Percentiles rank a stretch among this genome's conserved stretches.
Evolutionary conservation across 2,113 vertebrate species (phyloP).

Genomic region (Vimba vimba): DNA sequence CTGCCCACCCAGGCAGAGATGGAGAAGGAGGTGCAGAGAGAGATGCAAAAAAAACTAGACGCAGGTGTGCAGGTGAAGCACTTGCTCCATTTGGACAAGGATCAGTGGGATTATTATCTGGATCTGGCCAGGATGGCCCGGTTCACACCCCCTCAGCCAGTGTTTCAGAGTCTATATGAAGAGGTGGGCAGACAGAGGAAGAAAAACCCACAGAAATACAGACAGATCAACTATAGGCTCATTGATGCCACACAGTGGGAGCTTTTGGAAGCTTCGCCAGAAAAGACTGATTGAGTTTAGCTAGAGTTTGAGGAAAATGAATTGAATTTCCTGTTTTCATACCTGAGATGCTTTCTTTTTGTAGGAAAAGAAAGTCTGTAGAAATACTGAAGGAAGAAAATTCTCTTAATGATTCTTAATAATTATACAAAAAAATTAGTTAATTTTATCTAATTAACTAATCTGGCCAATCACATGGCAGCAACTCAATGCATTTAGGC

Average conservation of each 20-base stretch:
- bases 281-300: slow-evolving; percentile 32
- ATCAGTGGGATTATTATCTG: slow-evolving; percentile 73
- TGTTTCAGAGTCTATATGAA: slow-evolving; percentile 65
- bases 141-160: slow-evolving; percentile 62
- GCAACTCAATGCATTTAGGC: too few species aligned
- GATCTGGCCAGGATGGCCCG: slow-evolving; percentile 58
- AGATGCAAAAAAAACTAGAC: slow-evolving; percentile 53
- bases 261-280: slow-evolving; percentile 29
- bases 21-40: slow-evolving; percentile 58
- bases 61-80: slow-evolving; percentile 63
- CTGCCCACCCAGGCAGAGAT: slow-evolving; percentile 65
- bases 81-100: slow-evolving; percentile 62
- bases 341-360: background rate
- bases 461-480: too few species aligned
- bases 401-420: too few species aligned
- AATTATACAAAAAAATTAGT: too few species aligned
- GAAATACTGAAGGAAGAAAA: background rate
- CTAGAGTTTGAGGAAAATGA: background rate
- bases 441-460: too few species aligned
- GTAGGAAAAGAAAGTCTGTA: background rate
- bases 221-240: slow-evolving; percentile 68
- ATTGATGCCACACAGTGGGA: slow-evolving; percentile 69
- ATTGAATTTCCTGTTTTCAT: background rate
- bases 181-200: slow-evolving; percentile 65
- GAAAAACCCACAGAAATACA: slow-evolving; percentile 63